Evolutionary conservation across 2,113 vertebrate genomes (phyloP).

Genomic region (Vidua macroura): DNA sequence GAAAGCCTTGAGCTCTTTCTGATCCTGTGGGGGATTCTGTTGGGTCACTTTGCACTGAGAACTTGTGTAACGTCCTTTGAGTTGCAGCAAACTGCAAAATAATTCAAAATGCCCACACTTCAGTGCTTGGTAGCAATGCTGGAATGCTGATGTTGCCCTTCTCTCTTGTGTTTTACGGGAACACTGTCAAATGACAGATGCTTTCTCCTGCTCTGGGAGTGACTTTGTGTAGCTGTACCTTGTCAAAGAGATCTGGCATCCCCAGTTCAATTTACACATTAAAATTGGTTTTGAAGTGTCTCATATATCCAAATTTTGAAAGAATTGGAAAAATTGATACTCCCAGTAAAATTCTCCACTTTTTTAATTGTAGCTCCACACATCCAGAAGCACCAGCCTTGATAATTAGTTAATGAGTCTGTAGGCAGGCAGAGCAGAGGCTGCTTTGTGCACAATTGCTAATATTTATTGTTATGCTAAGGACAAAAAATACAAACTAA

Average conservation of each 20-base stretch:
- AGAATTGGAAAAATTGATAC: background rate
- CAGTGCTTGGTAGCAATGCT: background rate
- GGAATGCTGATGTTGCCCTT: background rate
- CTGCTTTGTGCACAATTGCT: background rate
- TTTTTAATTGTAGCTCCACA: background rate
- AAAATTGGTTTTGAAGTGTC: background rate
- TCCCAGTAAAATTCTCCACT: background rate
- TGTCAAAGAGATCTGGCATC: background rate
- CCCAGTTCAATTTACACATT: rapidly evolving
- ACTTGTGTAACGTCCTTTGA: background rate
- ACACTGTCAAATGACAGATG: background rate
- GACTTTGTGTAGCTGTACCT: background rate
- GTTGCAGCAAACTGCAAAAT: background rate
- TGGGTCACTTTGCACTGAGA: background rate
- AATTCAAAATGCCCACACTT: background rate
- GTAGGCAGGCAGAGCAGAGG: background rate
- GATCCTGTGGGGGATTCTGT: background rate
- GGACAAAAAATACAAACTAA: background rate
- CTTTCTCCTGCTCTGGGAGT: background rate
- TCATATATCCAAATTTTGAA: background rate
- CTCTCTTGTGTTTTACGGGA: background rate
- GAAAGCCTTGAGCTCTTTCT: background rate
- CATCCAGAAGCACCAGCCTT: background rate
- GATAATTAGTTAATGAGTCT: background rate
- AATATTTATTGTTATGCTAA: background rate